Conservation (phyloP, 2,113 vertebrate species). For the Elgaria multicarinata region DNA sequence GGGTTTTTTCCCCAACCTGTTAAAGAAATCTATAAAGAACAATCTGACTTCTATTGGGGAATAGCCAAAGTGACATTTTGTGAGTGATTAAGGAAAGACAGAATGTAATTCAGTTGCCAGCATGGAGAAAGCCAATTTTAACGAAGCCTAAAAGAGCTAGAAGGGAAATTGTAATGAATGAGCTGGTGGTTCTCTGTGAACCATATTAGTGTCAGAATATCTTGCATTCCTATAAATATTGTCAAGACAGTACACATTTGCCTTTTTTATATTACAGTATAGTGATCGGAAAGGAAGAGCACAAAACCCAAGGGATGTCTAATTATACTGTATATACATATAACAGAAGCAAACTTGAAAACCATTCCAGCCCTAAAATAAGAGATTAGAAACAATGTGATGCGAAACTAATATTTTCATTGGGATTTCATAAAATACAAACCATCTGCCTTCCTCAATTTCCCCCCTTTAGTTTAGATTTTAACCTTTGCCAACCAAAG, state of each 20-base stretch:
- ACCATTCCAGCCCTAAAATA: neutral
- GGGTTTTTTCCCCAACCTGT: neutral
- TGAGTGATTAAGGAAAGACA: constrained; percentile 7
- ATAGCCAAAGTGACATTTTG: neutral
- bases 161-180: constrained; percentile 21
- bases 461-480: neutral
- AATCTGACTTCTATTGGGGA: neutral
- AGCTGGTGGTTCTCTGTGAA: neutral
- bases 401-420: constrained; percentile 4
- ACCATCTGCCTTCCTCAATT: constrained; percentile 5
- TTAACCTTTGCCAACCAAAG: neutral
- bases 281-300: neutral
- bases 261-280: neutral
- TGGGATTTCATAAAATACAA: constrained; percentile 17
- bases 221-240: neutral
- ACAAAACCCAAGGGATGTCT: neutral
- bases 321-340: constrained; percentile 5
- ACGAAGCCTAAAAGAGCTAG: constrained; percentile 6
- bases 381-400: neutral
- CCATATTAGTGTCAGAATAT: neutral
- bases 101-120: neutral
- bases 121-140: neutral
- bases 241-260: neutral
- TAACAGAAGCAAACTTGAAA: neutral
- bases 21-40: neutral